phyloP scores from a whole-genome alignment of 2,113 vertebrate genomes.

The Bambusicola thoracicus region DNA sequence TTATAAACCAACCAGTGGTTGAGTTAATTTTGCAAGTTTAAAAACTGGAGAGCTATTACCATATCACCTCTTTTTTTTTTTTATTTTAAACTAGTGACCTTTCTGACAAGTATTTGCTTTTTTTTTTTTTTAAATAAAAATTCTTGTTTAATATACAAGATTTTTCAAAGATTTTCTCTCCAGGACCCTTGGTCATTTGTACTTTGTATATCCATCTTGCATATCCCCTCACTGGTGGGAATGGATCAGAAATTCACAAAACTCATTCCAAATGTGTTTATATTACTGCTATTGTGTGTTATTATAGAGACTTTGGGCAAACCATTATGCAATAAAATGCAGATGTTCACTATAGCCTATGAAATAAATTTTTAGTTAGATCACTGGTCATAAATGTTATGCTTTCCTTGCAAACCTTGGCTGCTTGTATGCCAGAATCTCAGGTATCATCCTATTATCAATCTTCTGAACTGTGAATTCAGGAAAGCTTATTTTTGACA shows the following conservation, averaged over 20 bases:
- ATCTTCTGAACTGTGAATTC: not conserved
- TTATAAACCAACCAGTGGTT: not conserved
- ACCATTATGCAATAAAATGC: not conserved
- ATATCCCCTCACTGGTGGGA: not conserved
- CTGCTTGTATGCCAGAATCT: not conserved
- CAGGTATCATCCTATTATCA: not conserved
- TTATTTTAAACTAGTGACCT: not conserved
- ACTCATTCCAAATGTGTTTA: not conserved
- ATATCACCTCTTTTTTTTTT: not conserved
- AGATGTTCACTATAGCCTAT: not conserved
- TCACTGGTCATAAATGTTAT: not conserved
- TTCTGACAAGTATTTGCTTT: not conserved
- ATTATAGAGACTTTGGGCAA: not conserved
- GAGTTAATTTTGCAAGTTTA: not conserved
- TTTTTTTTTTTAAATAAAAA: not conserved
- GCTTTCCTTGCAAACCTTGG: not conserved
- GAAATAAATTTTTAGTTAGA: not conserved
- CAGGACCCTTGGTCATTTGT: not conserved
- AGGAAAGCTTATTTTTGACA: not conserved
- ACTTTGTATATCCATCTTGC: not conserved
- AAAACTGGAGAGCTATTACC: not conserved
- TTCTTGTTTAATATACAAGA: not conserved
- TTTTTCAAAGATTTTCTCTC: not conserved
- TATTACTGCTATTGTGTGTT: not conserved
- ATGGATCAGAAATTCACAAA: not conserved